Conservation (phyloP, 2,113 vertebrate species). For the Scalopus aquaticus region DNA sequence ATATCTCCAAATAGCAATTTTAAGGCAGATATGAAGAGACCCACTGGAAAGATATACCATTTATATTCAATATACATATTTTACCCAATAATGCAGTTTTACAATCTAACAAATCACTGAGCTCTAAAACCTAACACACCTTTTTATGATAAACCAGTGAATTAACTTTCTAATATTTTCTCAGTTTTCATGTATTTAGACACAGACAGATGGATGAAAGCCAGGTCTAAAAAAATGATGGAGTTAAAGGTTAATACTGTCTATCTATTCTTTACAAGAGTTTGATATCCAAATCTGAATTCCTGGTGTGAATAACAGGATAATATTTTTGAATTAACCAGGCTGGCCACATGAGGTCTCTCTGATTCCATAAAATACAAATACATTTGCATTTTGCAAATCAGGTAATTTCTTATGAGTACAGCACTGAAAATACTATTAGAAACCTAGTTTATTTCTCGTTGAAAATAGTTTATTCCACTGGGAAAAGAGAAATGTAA, state of each 20-base stretch:
- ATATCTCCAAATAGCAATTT: constrained; percentile 12
- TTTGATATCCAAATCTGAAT: constrained; percentile 7
- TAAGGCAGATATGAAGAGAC: constrained; percentile 36
- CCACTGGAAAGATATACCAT: constrained; percentile 31
- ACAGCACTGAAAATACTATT: constrained; percentile 43
- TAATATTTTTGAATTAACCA: constrained; percentile 72
- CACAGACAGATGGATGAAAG: constrained; percentile 17
- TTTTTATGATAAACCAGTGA: constrained; percentile 19
- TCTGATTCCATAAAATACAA: constrained; percentile 72
- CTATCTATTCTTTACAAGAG: constrained; percentile 9
- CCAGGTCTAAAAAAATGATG: not conserved
- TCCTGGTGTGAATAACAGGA: too few species aligned
- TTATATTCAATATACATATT: constrained; percentile 31
- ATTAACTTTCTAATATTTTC: constrained; percentile 13
- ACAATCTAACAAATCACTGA: constrained; percentile 16
- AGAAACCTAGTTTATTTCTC: constrained; percentile 66
- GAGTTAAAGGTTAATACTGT: constrained; percentile 2
- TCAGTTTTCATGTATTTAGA: constrained; percentile 37
- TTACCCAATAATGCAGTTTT: constrained; percentile 8
- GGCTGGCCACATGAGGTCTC: constrained; percentile 80
- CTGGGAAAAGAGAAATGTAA: constrained; percentile 3
- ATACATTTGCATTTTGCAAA: constrained; percentile 36
- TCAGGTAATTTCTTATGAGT: constrained; percentile 50
- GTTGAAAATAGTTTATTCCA: constrained; percentile 62
- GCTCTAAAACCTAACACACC: not conserved